Percentiles rank a stretch among this genome's conserved stretches.
Conservation (phyloP, 2,797 vertebrate species). For the Protonibea diacanthus region DNA sequence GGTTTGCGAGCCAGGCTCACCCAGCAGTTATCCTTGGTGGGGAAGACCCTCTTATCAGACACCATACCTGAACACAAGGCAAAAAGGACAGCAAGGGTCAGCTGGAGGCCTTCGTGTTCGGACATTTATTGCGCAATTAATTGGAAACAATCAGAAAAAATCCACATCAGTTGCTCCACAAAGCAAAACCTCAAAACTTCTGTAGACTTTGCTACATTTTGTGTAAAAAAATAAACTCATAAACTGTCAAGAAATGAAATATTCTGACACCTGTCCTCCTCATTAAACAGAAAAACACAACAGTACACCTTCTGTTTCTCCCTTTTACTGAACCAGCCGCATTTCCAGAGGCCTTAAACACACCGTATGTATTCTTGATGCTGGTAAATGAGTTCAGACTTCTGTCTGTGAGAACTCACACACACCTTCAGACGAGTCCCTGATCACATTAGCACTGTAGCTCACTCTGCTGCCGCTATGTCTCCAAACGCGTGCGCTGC, state of each 20-base stretch:
- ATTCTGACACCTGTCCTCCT: no score
- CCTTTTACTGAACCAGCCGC: no score
- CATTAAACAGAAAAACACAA: no score
- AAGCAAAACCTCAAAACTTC: no score
- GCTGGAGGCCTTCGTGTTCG: background rate
- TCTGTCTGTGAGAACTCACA: background rate
- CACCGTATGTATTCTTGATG: no score
- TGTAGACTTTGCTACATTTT: no score
- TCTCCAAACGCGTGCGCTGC: background rate
- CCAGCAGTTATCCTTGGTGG: conserved; percentile 84
- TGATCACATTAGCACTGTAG: background rate
- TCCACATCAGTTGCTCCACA: no score
- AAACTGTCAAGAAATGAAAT: no score
- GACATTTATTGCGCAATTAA: background rate
- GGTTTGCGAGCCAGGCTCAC: conserved; percentile 82
- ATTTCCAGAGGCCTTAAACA: no score
- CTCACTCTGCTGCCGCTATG: conserved; percentile 10
- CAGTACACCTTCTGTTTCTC: no score
- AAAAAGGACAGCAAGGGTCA: background rate
- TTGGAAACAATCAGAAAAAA: no score
- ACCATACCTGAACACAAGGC: conserved; percentile 79
- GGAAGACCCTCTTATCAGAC: conserved; percentile 81
- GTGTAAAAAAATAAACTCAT: no score
- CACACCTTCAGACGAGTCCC: background rate
- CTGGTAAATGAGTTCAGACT: background rate